Base-by-base conservation (phyloP, 2,888 invertebrate genomes). In the Psylliodes chrysocephalus region DNA sequence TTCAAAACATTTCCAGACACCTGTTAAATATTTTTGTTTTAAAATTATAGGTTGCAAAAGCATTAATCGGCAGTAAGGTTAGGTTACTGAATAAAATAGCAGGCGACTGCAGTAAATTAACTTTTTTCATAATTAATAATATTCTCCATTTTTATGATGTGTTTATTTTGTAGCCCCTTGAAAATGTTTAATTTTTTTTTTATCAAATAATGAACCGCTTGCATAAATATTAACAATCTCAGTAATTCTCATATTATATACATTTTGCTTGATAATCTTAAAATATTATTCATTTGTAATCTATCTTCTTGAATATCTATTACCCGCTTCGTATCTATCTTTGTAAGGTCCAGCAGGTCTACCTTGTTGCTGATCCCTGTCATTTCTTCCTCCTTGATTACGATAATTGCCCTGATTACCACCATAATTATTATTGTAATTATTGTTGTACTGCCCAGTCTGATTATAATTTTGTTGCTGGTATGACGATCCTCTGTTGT, bases 291-390 rank as follows among this genome's bases (percentile, higher is more conserved):
- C 3, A 14, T 12, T 35, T 35, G 14, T 2, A 2, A 42, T 17
- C 53, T 71, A 74, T 67, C 69, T 71, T 33, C 72, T 71, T 61
- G 70, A 71, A 59, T 73, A 74, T 51, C 74, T 61, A 60, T 71
- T 74, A n/a, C 75, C 60, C 5, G 67, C 10, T 56, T 75, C 75
- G 63, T 77, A 79, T 64, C 76, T 71, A 56, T 80, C 79, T 38
- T 73, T 71, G 47, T 81, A 78, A 0, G 81, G 80, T 14, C 80
- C 80, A 17, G 77, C 73, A 4, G 71, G 73, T 53, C 78, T 67
- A 19, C 67, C 66, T n/a, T 63, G 35, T 47, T 63, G 52, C 35
- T 67, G 63, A 47, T 63, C 53, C 3, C 64, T 65, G 5, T 66
- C 53, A 14, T 59, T 55, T 6, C 60, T 60, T 22, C 52, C 33